Conservation (phyloP, 1,140 invertebrate genomes). For the Homarus americanus region DNA sequence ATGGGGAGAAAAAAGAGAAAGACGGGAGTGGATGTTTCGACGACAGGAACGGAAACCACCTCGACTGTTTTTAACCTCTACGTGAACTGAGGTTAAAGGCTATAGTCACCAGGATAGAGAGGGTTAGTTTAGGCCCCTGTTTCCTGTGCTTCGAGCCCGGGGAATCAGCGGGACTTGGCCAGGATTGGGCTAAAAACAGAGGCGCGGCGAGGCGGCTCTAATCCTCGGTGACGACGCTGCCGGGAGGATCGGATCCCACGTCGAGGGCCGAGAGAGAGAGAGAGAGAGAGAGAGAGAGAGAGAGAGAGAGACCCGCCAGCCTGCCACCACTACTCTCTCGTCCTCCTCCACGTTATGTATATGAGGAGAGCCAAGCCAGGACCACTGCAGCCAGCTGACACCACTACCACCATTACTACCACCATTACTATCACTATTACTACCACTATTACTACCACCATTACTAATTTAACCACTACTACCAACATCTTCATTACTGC, state of each 20-base stretch:
- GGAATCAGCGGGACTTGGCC: slow-evolving; percentile 47
- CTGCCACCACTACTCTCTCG: no score
- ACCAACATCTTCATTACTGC: background rate
- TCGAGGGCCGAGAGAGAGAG: background rate
- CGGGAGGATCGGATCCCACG: slow-evolving; percentile 37
- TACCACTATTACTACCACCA: slow-evolving; percentile 10
- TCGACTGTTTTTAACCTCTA: slow-evolving; percentile 25
- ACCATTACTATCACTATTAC: background rate
- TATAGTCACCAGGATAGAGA: background rate
- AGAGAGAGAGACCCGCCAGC: background rate
- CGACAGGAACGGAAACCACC: background rate
- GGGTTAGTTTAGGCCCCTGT: background rate
- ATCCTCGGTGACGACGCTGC: slow-evolving; percentile 33
- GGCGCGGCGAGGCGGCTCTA: slow-evolving; percentile 45
- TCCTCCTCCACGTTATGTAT: background rate
- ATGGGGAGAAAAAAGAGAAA: slow-evolving; percentile 29
- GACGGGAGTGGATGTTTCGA: slow-evolving; percentile 22
- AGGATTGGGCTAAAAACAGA: slow-evolving; percentile 53
- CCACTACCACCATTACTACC: background rate
- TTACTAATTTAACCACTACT: background rate
- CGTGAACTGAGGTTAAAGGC: background rate
- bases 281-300: background rate
- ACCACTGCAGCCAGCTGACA: background rate
- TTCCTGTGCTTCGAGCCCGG: background rate
- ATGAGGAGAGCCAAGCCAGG: background rate